A percentile compares a stretch with the other conserved stretches of the same genome.
These are phyloP conservation scores for Myotis davidii DNA, from an alignment of 2,113 vertebrate species.

Conservation along the genomic window DNA sequence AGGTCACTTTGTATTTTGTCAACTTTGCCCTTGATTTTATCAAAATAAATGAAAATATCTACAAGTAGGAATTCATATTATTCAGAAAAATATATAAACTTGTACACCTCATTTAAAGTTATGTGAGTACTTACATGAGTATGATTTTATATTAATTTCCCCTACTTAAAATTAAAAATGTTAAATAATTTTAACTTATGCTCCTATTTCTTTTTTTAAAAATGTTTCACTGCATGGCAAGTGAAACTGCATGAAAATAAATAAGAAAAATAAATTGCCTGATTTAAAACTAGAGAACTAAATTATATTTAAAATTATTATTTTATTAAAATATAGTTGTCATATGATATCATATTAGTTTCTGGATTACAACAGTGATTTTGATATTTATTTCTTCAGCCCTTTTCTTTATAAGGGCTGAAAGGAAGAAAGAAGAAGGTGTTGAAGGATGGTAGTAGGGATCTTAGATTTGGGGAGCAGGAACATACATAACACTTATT, in stretches of 20 bases:
- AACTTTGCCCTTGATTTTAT: not conserved
- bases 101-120: not conserved
- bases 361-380: not conserved
- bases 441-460: not conserved
- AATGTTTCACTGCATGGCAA: not conserved
- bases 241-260: not conserved
- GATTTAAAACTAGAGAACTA: not conserved
- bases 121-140: not conserved
- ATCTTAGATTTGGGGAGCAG: not conserved
- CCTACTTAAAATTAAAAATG: not conserved
- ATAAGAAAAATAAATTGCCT: not conserved
- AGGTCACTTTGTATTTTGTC: not conserved
- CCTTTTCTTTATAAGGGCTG: not conserved
- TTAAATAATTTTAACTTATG: not conserved
- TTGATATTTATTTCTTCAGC: not conserved
- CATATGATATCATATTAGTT: not conserved
- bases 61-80: not conserved
- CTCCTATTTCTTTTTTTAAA: not conserved
- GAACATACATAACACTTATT: not conserved
- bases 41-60: not conserved
- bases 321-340: not conserved
- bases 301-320: not conserved
- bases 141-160: conserved; percentile 1
- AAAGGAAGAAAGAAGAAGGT: not conserved
- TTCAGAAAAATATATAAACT: not conserved